Evolutionary conservation across 1,140 invertebrate species (phyloP).

Genomic region (Zaprionus nigranus): DNA sequence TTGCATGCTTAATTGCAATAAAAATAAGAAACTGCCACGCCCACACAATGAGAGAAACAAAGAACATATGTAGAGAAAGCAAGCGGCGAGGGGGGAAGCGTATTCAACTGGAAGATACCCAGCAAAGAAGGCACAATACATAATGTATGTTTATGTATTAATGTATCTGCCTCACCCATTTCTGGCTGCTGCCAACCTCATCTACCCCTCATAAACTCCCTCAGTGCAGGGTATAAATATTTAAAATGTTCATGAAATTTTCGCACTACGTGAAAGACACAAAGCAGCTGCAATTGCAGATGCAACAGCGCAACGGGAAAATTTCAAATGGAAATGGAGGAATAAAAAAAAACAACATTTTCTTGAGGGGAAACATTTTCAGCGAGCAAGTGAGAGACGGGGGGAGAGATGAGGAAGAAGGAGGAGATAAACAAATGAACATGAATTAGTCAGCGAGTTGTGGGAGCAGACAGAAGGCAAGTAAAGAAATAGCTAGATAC

Average conservation of each 20-base stretch:
- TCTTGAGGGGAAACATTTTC: neutral
- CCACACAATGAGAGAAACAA: constrained; percentile 30
- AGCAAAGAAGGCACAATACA: neutral
- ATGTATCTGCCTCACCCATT: neutral
- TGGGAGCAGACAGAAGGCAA: neutral
- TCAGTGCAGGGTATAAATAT: constrained; percentile 3
- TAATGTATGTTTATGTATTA: neutral
- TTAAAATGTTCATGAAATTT: constrained; percentile 34
- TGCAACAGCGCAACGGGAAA: constrained; percentile 35
- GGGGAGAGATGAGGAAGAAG: neutral
- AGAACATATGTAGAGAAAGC: constrained; percentile 3
- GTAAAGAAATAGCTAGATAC: neutral
- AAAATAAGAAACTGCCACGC: constrained; percentile 64
- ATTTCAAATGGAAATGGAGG: constrained; percentile 52
- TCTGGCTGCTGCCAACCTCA: neutral
- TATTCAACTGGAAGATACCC: constrained; percentile 3
- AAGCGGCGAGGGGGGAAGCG: no score
- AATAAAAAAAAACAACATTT: constrained; percentile 3
- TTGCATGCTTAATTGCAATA: constrained; percentile 81
- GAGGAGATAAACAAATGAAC: neutral
- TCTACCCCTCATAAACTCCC: neutral
- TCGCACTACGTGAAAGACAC: constrained; percentile 70
- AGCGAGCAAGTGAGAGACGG: neutral
- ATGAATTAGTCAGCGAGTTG: neutral
- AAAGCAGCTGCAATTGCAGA: constrained; percentile 65